Percentiles rank a stretch among this genome's conserved stretches.
Conservation (phyloP, 2,888 invertebrate genomes). For the Salticus scenicus region DNA sequence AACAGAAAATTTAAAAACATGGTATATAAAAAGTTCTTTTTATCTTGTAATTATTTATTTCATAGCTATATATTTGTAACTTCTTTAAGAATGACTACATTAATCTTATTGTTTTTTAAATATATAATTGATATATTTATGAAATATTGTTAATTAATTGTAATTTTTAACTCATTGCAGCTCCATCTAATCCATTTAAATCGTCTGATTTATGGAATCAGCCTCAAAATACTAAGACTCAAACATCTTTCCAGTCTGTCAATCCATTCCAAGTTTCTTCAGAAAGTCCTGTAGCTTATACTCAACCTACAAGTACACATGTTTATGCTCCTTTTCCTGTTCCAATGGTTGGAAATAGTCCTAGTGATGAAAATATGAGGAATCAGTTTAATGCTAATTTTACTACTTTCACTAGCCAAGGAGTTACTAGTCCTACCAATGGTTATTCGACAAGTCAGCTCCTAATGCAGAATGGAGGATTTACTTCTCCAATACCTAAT, state of each 20-base stretch:
- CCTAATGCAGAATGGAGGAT: constrained; percentile 59
- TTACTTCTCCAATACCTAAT: constrained; percentile 40
- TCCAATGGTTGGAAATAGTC: constrained; percentile 63
- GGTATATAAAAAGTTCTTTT: too few relatives aligned
- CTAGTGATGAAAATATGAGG: constrained; percentile 55
- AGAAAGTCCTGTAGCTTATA: constrained; percentile 30
- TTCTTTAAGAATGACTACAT: too few relatives aligned
- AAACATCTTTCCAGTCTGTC: constrained; percentile 42
- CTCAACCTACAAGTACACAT: constrained; percentile 30
- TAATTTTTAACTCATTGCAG: constrained; percentile 28
- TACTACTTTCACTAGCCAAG: constrained; percentile 37
- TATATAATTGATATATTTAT: too few relatives aligned
- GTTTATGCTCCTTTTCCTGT: constrained; percentile 54
- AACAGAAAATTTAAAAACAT: too few relatives aligned
- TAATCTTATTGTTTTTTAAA: too few relatives aligned
- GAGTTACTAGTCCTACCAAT: constrained; percentile 48
- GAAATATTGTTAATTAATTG: too few relatives aligned
- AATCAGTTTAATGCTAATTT: constrained; percentile 57
- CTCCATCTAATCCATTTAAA: constrained; percentile 66
- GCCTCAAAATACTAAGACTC: constrained; percentile 12
- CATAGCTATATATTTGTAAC: too few relatives aligned
- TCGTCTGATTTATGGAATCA: constrained; percentile 43
- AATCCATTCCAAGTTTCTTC: constrained; percentile 63
- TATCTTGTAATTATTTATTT: too few relatives aligned
- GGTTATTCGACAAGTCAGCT: constrained; percentile 42